phyloP scores from a whole-genome alignment of 2,797 vertebrate genomes.

The Catamblyrhynchus diadema region DNA sequence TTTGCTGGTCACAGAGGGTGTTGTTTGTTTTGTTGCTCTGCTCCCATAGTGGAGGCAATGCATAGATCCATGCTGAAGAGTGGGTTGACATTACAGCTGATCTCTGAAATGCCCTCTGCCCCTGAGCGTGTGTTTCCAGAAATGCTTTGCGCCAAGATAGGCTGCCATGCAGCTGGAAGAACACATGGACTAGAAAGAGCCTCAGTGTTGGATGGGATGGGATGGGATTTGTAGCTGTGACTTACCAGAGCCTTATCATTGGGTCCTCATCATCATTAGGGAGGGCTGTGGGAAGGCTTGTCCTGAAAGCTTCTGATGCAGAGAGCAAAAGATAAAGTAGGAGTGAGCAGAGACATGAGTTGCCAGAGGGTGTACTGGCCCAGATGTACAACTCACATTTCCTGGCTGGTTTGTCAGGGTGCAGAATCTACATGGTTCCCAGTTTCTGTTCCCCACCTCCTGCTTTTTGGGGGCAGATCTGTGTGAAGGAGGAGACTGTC shows the following conservation, averaged over 20 bases:
- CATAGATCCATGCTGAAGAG: rapidly evolving
- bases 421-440: background rate
- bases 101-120: background rate
- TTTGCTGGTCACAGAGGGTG: background rate
- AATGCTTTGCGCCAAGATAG: background rate
- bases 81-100: background rate
- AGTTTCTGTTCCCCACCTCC: rapidly evolving
- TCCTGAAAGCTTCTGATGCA: background rate
- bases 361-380: background rate
- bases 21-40: background rate
- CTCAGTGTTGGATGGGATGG: background rate
- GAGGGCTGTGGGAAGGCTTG: background rate
- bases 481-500: background rate
- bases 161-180: background rate
- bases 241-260: background rate
- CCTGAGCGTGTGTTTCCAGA: background rate
- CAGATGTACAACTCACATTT: background rate
- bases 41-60: background rate
- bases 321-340: background rate
- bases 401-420: background rate
- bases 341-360: background rate
- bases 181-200: background rate
- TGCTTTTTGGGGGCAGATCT: background rate
- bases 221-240: background rate
- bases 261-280: rapidly evolving